phyloP scores from a whole-genome alignment of 2,888 invertebrate species.

The Cristatella mucedo region DNA sequence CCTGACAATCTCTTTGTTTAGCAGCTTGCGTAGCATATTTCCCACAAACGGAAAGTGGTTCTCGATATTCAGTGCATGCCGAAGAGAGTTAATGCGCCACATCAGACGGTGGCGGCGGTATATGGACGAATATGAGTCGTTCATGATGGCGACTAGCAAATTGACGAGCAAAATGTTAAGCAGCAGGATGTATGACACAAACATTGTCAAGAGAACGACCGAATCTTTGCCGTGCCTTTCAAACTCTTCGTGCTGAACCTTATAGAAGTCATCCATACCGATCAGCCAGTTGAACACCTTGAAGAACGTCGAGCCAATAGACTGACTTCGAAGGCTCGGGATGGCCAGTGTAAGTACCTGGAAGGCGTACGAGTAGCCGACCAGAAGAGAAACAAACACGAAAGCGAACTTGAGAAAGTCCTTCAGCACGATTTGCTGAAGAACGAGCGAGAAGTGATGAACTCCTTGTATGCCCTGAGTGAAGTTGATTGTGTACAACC shows the following conservation, averaged over 20 bases:
- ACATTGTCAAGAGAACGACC: constrained; percentile 20
- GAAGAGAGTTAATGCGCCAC: constrained; percentile 31
- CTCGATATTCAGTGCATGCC: no score
- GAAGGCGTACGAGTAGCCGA: constrained; percentile 31
- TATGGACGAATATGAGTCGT: constrained; percentile 25
- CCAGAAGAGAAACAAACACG: constrained; percentile 27
- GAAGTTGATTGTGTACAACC: constrained; percentile 29
- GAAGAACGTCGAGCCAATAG: constrained; percentile 20
- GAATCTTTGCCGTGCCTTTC: constrained; percentile 15
- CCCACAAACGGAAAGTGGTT: no score
- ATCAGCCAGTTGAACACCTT: constrained; percentile 31
- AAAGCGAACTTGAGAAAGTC: constrained; percentile 28
- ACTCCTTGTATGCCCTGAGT: constrained; percentile 29
- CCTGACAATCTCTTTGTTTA: no score
- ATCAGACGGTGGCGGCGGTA: constrained; percentile 20
- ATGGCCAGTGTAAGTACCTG: constrained; percentile 25
- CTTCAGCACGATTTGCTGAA: constrained; percentile 28
- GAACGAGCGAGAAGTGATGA: constrained; percentile 31
- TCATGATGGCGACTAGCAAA: constrained; percentile 31
- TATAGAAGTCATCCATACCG: constrained; percentile 24
- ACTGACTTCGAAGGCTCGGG: not conserved
- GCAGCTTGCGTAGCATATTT: no score
- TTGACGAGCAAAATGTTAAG: constrained; percentile 25
- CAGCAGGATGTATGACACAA: constrained; percentile 27
- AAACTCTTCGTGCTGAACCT: constrained; percentile 12